Base-by-base conservation (phyloP, 1,140 invertebrate genomes). In the Maniola jurtina region DNA sequence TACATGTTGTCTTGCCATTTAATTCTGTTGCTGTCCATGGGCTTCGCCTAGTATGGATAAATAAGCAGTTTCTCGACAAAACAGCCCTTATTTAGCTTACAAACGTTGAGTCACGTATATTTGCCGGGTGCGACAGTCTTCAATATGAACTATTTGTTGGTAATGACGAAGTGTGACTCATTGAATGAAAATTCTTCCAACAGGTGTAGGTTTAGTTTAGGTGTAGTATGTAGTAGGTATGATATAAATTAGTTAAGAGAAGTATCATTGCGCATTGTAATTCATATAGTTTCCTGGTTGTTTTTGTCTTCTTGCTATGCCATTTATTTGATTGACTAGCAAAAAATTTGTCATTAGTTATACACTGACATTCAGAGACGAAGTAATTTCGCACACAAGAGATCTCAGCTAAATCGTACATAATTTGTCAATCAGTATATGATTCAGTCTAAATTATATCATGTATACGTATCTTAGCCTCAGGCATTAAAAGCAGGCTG, bases 41-140 rank as follows among this genome's bases (percentile, higher is more conserved):
- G 45, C 62, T 70, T 72, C 67, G 57, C 85, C 83, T 77, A 79
- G 71, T 85, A 88, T 77, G 80, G 83, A 71, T 72, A 87, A 80
- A 84, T 83, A 79, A 77, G 77, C 60, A 70, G 81, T 83, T 81
- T 78, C 78, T 79, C 77, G 73, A 65, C 76, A 80, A 79, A 80
- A 79, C 74, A 83, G 77, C 80, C 86, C 86, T 87, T 89, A 87
- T 89, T 88, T 88, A 87, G 85, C 70, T 58, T 59, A 74, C 69
- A 64, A 57, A 47, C 62, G 62, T 73, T 87, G 86, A 86, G 64
- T 85, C 79, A 88, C 66, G 68, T 65, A 63, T 75, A 66, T 80
- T 79, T 77, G 67, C 75, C 71, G 65, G 67, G 75, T 77, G 76
- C 75, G 79, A 81, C 76, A 70, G 66, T 78, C 69, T 50, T 73